phyloP scores from a whole-genome alignment of 1,140 invertebrate species.

The Leptopilina clavipes region DNA sequence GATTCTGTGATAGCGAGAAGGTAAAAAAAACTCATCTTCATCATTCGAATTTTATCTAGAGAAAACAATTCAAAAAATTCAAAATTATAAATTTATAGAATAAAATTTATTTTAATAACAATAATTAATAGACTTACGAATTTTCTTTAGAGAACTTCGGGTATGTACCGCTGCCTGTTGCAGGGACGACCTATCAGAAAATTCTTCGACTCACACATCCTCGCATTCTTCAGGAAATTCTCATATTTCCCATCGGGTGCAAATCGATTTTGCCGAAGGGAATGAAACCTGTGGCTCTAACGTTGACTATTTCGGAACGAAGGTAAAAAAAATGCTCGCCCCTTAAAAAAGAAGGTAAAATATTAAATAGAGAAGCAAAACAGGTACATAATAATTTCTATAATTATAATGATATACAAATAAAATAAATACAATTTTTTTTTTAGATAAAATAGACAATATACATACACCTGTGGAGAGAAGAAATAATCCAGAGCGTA shows the following conservation, averaged over 20 bases:
- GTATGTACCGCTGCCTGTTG: constrained; percentile 71
- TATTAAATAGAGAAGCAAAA: neutral
- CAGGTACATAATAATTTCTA: too few relatives aligned
- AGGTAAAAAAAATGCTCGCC: constrained; percentile 54
- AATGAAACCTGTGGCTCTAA: constrained; percentile 66
- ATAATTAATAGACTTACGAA: neutral
- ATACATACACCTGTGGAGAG: too few relatives aligned
- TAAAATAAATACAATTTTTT: too few relatives aligned
- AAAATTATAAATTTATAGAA: too few relatives aligned
- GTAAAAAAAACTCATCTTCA: constrained; percentile 31
- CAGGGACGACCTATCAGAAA: constrained; percentile 69
- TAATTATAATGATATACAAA: too few relatives aligned
- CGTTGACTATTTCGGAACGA: constrained; percentile 66
- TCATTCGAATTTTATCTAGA: constrained; percentile 13
- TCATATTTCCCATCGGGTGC: constrained; percentile 58
- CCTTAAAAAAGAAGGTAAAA: constrained; percentile 11
- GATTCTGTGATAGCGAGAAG: constrained; percentile 58
- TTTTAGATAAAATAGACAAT: too few relatives aligned
- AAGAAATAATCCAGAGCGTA: too few relatives aligned
- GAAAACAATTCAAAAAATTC: too few relatives aligned
- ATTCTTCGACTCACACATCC: constrained; percentile 66
- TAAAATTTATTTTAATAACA: too few relatives aligned
- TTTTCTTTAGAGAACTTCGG: constrained; percentile 63
- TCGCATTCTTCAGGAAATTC: constrained; percentile 62
- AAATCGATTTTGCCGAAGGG: constrained; percentile 64